Percentiles rank a stretch among this genome's conserved stretches.
phyloP scores from a whole-genome alignment of 2,888 invertebrate genomes.

The Junonia oenone region DNA sequence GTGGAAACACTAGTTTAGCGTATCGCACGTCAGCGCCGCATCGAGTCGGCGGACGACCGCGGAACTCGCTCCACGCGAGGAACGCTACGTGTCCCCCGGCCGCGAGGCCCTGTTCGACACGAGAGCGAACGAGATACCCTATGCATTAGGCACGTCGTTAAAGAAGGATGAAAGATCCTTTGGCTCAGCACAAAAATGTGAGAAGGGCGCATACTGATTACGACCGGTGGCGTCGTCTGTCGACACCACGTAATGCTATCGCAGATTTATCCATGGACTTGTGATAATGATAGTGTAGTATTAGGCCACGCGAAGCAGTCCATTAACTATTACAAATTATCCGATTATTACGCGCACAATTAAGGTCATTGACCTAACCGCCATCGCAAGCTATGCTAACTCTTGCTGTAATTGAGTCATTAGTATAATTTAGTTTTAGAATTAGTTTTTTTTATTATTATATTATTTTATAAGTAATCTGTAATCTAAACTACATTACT shows the following conservation, averaged over 20 bases:
- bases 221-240: constrained; percentile 40
- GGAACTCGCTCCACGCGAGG: constrained; percentile 57
- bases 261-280: constrained; percentile 53
- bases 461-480: neutral
- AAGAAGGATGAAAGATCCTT: constrained; percentile 42
- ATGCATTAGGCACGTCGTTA: constrained; percentile 2
- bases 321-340: constrained; percentile 64
- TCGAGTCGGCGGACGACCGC: constrained; percentile 70
- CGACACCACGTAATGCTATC: constrained; percentile 32
- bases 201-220: constrained; percentile 58
- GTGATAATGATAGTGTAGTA: constrained; percentile 38
- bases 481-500: neutral
- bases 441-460: neutral
- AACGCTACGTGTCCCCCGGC: constrained; percentile 66
- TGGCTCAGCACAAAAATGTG: constrained; percentile 60
- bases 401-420: constrained; percentile 12
- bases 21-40: constrained; percentile 75
- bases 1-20: constrained; percentile 61
- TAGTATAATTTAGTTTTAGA: neutral
- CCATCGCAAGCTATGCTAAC: neutral
- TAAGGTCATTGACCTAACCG: constrained; percentile 52
- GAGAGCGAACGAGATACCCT: constrained; percentile 48
- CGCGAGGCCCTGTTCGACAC: constrained; percentile 44
- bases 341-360: constrained; percentile 52
- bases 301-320: constrained; percentile 32